Percentiles rank a stretch among this genome's conserved stretches.
These are phyloP conservation scores for Thymelicus lineola DNA, from an alignment of 2,888 invertebrate species.

Conservation along the genomic window DNA sequence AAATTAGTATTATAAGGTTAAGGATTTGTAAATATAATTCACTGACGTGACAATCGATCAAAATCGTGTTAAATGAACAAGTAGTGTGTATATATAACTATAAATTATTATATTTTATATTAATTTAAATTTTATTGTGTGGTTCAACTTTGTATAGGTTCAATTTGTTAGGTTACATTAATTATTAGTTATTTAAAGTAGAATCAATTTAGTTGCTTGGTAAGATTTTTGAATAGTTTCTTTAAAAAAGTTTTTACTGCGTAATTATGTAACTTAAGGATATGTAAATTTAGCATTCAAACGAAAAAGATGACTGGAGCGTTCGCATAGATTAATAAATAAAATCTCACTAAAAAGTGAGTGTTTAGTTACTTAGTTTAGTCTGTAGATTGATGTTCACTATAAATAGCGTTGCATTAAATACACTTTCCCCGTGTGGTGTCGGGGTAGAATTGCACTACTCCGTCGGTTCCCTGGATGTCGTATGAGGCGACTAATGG, in stretches of 20 bases:
- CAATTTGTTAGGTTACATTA: too few relatives aligned
- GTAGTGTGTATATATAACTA: background rate
- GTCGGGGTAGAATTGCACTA: constrained; percentile 11
- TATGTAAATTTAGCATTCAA: constrained; percentile 2
- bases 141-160: too few relatives aligned
- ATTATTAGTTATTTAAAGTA: too few relatives aligned
- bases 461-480: background rate
- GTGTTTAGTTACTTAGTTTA: background rate
- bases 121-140: too few relatives aligned
- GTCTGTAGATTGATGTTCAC: background rate
- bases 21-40: constrained; percentile 1
- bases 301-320: background rate
- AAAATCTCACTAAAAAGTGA: too few relatives aligned
- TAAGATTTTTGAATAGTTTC: too few relatives aligned
- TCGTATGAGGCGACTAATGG: constrained; percentile 18
- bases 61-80: constrained; percentile 3
- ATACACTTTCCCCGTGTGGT: constrained; percentile 8
- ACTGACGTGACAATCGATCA: constrained; percentile 1
- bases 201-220: too few relatives aligned
- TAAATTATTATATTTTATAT: too few relatives aligned
- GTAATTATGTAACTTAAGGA: background rate
- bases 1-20: background rate
- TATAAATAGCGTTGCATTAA: background rate
- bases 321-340: too few relatives aligned
- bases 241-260: too few relatives aligned